Evolutionary conservation across 2,797 vertebrate species (phyloP).

Genomic region (Taeniopygia guttata): DNA sequence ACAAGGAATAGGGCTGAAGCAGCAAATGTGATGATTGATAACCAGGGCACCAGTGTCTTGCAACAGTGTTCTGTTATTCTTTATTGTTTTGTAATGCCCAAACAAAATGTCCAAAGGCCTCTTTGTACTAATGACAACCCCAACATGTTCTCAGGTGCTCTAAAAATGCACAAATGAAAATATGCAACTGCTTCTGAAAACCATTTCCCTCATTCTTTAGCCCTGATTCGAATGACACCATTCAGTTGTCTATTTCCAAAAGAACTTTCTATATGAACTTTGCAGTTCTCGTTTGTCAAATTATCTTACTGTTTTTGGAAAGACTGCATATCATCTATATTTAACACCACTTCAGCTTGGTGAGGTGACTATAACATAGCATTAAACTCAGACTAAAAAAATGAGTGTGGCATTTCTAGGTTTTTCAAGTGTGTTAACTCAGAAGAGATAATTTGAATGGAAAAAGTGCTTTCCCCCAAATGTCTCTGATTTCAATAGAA

Average conservation of each 20-base stretch:
- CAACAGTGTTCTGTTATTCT: not conserved
- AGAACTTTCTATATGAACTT: constrained; percentile 44
- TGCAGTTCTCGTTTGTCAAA: constrained; percentile 31
- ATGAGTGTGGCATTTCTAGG: constrained; percentile 54
- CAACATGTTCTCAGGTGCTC: not conserved
- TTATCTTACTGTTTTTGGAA: constrained; percentile 50
- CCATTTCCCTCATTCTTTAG: not conserved
- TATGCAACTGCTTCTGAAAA: not conserved
- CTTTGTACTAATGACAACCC: not conserved
- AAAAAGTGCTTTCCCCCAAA: constrained; percentile 3
- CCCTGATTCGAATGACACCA: not conserved
- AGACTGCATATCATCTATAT: constrained; percentile 53
- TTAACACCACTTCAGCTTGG: constrained; percentile 52
- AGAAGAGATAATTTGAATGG: constrained; percentile 31
- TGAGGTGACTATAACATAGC: constrained; percentile 54
- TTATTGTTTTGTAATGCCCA: not conserved
- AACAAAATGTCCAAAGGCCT: not conserved
- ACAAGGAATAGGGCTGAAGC: not conserved
- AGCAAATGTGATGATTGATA: not conserved
- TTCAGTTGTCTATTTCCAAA: not conserved
- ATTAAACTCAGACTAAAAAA: constrained; percentile 55
- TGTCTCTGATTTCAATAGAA: not conserved
- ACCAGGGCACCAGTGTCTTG: not conserved
- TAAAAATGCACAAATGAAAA: not conserved
- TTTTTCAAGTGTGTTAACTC: constrained; percentile 42